Percentiles rank a stretch among this genome's conserved stretches.
Evolutionary conservation across 2,797 vertebrate genomes (phyloP).

Genomic region (Anomalospiza imberbis): DNA sequence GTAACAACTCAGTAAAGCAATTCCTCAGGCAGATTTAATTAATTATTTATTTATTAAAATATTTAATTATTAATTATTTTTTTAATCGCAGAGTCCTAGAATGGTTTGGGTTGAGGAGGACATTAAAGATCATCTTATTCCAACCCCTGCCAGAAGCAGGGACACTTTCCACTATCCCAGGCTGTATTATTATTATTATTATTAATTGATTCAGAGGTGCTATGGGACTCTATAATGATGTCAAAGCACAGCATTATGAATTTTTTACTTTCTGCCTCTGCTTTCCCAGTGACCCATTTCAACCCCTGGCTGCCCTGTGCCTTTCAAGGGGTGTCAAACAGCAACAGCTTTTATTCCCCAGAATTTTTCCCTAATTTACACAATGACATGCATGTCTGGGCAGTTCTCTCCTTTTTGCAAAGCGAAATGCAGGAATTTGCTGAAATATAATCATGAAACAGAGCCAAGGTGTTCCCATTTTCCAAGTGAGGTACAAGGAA

Average conservation of each 20-base stretch:
- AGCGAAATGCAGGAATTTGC: conserved; percentile 1
- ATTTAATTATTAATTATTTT: background rate
- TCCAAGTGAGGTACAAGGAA: conserved; percentile 24
- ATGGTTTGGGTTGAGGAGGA: background rate
- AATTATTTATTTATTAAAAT: background rate
- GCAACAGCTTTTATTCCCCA: conserved; percentile 19
- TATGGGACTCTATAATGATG: background rate
- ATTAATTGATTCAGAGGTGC: background rate
- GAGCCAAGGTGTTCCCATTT: conserved; percentile 39
- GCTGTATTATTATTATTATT: no score
- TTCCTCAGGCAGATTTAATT: background rate
- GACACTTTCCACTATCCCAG: background rate
- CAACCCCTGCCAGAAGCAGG: background rate
- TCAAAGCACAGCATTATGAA: background rate
- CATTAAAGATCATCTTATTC: background rate
- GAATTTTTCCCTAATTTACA: conserved; percentile 21
- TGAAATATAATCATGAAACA: conserved; percentile 25
- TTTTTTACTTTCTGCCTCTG: background rate
- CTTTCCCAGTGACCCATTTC: background rate
- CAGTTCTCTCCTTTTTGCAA: background rate
- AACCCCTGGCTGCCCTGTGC: background rate
- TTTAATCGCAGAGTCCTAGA: background rate
- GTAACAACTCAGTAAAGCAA: background rate
- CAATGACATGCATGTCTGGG: background rate
- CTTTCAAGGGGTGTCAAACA: conserved; percentile 23